A percentile compares a stretch with the other conserved stretches of the same genome.
Conservation (phyloP, 1,140 invertebrate species). For the Geopemphigus sp. region DNA sequence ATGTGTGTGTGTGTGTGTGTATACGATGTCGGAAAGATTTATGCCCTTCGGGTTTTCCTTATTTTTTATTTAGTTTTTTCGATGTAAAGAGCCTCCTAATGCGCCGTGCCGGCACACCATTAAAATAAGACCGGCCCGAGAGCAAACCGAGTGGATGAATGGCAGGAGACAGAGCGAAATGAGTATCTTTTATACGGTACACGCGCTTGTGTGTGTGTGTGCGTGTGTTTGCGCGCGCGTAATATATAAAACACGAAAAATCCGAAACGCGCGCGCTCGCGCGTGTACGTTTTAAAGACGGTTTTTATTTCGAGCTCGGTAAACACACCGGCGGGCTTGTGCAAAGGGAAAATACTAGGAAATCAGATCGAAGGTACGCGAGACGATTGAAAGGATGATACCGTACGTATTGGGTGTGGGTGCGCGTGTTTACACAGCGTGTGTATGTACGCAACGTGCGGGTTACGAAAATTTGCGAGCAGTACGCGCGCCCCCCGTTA, state of each 20-base stretch:
- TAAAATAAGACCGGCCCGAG: slow-evolving; percentile 14
- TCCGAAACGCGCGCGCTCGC: too few relatives aligned
- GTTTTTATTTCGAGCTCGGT: background rate
- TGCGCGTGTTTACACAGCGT: background rate
- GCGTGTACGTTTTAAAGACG: background rate
- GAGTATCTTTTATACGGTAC: background rate
- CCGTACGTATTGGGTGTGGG: too few relatives aligned
- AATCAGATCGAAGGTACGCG: background rate
- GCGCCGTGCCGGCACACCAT: slow-evolving; percentile 13
- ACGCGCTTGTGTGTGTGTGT: background rate
- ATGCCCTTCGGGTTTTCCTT: background rate
- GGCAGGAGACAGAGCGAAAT: background rate
- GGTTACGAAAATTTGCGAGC: background rate
- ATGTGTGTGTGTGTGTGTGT: background rate
- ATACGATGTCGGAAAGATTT: background rate
- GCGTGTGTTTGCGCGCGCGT: too few relatives aligned
- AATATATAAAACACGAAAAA: too few relatives aligned
- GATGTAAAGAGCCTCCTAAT: slow-evolving; percentile 33
- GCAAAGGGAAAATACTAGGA: background rate
- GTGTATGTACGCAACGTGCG: background rate
- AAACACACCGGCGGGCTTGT: background rate
- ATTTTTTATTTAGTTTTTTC: too few relatives aligned
- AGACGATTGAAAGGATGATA: background rate
- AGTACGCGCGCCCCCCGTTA: too few relatives aligned
- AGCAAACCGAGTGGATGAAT: too few relatives aligned